Evolutionary conservation across 1,140 invertebrate species (phyloP).

Genomic region (Orchesella cincta): DNA sequence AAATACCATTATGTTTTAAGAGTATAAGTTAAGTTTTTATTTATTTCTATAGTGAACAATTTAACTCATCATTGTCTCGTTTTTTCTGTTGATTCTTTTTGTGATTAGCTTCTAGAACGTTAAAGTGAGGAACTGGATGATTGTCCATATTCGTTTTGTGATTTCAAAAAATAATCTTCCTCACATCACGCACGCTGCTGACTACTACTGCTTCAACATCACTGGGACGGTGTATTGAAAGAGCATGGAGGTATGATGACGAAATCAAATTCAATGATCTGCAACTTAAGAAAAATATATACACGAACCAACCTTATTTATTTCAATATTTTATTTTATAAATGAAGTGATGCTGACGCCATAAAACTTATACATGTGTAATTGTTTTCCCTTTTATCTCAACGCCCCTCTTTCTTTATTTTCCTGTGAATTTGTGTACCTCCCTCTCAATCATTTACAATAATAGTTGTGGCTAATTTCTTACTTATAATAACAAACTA

Average conservation of each 20-base stretch:
- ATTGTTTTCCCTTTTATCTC: too few relatives aligned
- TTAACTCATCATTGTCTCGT: background rate
- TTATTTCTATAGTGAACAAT: background rate
- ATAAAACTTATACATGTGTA: too few relatives aligned
- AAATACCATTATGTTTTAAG: too few relatives aligned
- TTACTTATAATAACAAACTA: too few relatives aligned
- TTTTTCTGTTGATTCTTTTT: conserved; percentile 18
- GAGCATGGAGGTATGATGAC: background rate
- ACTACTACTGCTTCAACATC: too few relatives aligned
- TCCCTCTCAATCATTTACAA: too few relatives aligned
- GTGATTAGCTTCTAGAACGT: conserved; percentile 11
- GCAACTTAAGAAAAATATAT: background rate
- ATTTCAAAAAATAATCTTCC: background rate
- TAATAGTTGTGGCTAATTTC: too few relatives aligned
- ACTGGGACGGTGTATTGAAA: too few relatives aligned
- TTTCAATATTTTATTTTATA: background rate
- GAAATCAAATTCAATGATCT: background rate
- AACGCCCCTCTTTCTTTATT: too few relatives aligned
- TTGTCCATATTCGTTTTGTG: background rate
- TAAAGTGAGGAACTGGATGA: background rate
- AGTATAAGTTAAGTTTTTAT: too few relatives aligned
- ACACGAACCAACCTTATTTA: background rate
- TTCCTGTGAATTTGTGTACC: too few relatives aligned
- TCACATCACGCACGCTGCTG: background rate
- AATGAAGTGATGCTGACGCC: too few relatives aligned